phyloP scores from a whole-genome alignment of 2,113 vertebrate genomes.

The Serinus canaria region DNA sequence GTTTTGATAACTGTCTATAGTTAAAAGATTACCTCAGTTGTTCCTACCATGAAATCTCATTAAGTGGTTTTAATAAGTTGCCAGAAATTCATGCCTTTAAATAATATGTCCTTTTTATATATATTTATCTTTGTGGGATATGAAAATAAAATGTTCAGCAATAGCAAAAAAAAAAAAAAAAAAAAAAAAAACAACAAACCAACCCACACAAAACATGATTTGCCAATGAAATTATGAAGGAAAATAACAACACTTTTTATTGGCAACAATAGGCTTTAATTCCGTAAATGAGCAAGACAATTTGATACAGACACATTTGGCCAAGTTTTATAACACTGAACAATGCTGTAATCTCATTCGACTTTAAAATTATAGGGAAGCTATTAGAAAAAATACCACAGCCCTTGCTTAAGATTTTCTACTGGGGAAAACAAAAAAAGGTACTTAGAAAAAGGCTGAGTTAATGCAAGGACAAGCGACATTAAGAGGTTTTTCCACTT shows the following conservation, averaged over 20 bases:
- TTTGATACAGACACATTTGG: constrained; percentile 39
- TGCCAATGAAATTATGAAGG: neutral
- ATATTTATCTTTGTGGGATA: neutral
- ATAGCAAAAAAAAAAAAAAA: neutral
- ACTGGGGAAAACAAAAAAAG: neutral
- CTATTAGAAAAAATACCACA: neutral
- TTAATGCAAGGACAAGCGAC: neutral
- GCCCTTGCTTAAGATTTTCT: constrained; percentile 10
- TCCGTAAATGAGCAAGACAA: constrained; percentile 18
- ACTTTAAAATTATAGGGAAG: constrained; percentile 33
- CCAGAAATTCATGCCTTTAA: neutral
- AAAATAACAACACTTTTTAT: neutral
- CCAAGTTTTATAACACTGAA: constrained; percentile 26
- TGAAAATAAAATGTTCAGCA: neutral
- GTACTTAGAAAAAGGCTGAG: neutral
- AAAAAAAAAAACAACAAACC: neutral
- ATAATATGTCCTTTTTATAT: neutral
- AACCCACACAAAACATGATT: neutral
- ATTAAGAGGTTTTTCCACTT: neutral
- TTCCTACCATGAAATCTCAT: neutral
- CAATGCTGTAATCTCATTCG: neutral
- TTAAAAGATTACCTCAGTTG: neutral
- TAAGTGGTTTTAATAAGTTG: neutral
- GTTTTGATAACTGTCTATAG: neutral
- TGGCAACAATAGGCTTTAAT: constrained; percentile 54